Evolutionary conservation across 2,888 invertebrate genomes (phyloP).

Genomic region (Heliconius charithonia): DNA sequence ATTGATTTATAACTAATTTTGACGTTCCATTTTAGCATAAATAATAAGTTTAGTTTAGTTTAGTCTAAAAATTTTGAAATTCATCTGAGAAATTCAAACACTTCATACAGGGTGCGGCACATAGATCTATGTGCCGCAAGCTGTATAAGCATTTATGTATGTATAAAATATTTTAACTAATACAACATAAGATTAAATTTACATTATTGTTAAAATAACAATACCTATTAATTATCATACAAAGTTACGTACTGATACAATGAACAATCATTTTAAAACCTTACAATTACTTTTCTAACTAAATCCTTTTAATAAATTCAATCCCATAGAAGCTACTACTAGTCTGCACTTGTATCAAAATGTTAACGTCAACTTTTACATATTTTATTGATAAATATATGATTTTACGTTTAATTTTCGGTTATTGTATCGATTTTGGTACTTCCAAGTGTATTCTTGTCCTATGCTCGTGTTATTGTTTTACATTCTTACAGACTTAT

Average conservation of each 20-base stretch:
- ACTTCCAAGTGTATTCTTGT: background rate
- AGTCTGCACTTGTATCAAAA: background rate
- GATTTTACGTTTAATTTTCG: constrained; percentile 13
- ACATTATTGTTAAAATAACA: background rate
- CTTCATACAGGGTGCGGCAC: too few species aligned
- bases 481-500: background rate
- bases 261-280: constrained; percentile 9
- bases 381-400: background rate
- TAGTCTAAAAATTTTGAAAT: too few species aligned
- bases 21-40: too few species aligned
- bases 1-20: too few species aligned
- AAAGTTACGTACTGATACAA: background rate
- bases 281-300: background rate
- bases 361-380: constrained; percentile 5
- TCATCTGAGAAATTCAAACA: too few species aligned
- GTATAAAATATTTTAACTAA: background rate
- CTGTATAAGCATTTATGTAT: too few species aligned
- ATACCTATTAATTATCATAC: background rate
- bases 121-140: too few species aligned
- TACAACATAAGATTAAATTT: background rate
- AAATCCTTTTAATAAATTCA: too few species aligned
- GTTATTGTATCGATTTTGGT: background rate
- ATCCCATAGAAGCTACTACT: background rate
- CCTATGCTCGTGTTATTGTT: background rate
- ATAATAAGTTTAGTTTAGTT: too few species aligned